A percentile compares a stretch with the other conserved stretches of the same genome.
Evolutionary conservation across 2,797 vertebrate species (phyloP).

Genomic region (Amblyopsis hoosieri): DNA sequence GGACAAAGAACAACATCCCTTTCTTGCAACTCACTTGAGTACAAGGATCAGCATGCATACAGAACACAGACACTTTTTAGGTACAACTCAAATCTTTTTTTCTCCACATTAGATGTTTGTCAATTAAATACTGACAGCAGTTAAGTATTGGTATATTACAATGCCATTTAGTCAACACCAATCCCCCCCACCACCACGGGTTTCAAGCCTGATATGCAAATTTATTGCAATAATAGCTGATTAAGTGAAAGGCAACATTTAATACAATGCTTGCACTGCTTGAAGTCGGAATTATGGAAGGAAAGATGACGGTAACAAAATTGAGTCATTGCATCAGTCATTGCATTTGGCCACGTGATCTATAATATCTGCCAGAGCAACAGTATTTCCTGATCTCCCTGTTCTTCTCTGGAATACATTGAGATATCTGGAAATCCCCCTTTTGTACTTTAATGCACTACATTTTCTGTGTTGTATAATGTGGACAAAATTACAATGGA

Average conservation of each 20-base stretch:
- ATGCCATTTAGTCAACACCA: neutral
- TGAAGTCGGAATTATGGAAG: neutral
- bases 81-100: neutral
- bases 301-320: neutral
- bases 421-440: slow-evolving; percentile 32
- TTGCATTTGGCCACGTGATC: slow-evolving; percentile 11
- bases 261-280: neutral
- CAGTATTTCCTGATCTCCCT: slow-evolving; percentile 26
- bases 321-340: neutral
- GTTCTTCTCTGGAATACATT: neutral
- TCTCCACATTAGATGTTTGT: no score
- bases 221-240: no score
- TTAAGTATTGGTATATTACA: neutral
- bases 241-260: neutral
- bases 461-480: slow-evolving; percentile 8
- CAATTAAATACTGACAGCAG: neutral
- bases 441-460: neutral
- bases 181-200: no score
- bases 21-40: neutral
- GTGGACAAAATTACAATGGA: neutral
- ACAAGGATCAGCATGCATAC: neutral
- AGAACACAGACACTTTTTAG: neutral
- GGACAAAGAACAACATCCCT: neutral
- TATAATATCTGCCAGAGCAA: slow-evolving; percentile 9
- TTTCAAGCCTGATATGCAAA: no score